These are phyloP conservation scores for Vipera ursinii DNA, from an alignment of 2,797 vertebrate species.

Conservation along the genomic window DNA sequence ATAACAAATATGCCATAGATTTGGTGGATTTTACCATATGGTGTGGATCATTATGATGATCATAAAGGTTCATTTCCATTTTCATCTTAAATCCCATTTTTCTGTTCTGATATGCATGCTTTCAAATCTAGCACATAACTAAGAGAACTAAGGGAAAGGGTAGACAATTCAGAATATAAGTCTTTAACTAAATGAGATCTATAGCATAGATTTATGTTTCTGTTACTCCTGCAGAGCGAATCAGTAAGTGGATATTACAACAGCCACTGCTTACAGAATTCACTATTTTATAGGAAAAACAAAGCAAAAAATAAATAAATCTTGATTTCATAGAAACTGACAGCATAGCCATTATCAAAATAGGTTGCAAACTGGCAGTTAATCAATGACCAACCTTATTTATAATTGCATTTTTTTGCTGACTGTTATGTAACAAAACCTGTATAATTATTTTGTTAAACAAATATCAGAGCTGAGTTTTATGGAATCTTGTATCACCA, in stretches of 20 bases:
- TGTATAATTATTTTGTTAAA: neutral
- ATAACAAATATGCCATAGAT: neutral
- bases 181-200: neutral
- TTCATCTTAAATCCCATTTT: neutral
- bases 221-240: neutral
- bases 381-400: neutral
- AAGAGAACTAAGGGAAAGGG: neutral
- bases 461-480: neutral
- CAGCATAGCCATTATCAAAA: neutral
- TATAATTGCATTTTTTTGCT: neutral
- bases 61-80: neutral
- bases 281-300: neutral
- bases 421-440: neutral
- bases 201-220: neutral
- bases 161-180: neutral
- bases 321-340: neutral
- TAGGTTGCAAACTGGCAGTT: neutral
- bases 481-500: neutral
- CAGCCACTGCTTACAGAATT: neutral
- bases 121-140: neutral
- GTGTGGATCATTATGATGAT: neutral
- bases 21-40: neutral
- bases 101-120: neutral
- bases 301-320: neutral
- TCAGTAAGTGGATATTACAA: neutral